phyloP scores from a whole-genome alignment of 2,113 vertebrate genomes.

The Dasypus novemcinctus region DNA sequence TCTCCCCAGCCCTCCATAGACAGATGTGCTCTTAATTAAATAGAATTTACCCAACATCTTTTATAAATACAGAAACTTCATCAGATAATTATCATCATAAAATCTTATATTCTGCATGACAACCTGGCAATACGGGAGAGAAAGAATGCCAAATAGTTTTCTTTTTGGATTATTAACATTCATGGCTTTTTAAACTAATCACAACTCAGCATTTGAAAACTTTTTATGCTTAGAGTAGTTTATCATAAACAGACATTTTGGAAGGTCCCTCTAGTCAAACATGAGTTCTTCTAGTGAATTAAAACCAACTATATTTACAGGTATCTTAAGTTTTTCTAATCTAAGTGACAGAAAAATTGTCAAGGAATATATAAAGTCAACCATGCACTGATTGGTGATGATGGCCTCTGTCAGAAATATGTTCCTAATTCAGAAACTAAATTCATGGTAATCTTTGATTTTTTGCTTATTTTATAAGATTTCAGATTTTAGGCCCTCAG shows the following conservation, averaged over 20 bases:
- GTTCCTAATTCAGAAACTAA: constrained; percentile 60
- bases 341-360: constrained; percentile 77
- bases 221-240: constrained; percentile 73
- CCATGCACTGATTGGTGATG: constrained; percentile 40
- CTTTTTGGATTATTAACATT: constrained; percentile 76
- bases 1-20: neutral
- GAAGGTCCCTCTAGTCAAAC: constrained; percentile 73
- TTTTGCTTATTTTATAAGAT: neutral
- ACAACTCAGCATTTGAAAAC: constrained; percentile 71
- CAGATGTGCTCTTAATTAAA: constrained; percentile 37
- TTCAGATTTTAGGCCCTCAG: neutral
- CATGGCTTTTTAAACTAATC: constrained; percentile 41
- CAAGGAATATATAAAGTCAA: constrained; percentile 60
- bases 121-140: neutral
- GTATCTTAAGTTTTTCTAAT: constrained; percentile 73
- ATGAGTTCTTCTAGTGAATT: constrained; percentile 66
- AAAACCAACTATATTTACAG: constrained; percentile 75
- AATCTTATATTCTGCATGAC: neutral
- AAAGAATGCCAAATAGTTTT: neutral
- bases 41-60: constrained; percentile 18
- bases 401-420: constrained; percentile 62
- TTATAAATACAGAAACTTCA: constrained; percentile 19
- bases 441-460: neutral
- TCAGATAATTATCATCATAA: constrained; percentile 47
- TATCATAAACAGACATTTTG: constrained; percentile 77